Evolutionary conservation across 2,113 vertebrate species (phyloP).

Genomic region (Nerophis lumbriciformis): DNA sequence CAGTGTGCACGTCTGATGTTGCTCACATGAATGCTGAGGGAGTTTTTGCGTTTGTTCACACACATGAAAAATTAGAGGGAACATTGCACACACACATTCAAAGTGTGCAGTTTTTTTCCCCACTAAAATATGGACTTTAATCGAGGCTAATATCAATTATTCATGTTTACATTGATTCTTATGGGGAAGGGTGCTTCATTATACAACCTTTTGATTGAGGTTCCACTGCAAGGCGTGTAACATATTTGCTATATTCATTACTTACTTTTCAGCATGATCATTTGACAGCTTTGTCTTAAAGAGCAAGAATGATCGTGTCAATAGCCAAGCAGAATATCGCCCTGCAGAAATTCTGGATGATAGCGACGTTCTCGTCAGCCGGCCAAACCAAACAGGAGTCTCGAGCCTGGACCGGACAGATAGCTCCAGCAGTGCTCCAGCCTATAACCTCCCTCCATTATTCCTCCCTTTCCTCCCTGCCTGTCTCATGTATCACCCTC

Average conservation of each 20-base stretch:
- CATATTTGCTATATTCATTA: not conserved
- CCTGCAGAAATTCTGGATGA: constrained; percentile 23
- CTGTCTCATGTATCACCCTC: constrained; percentile 42
- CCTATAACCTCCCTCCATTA: constrained; percentile 25
- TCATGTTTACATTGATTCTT: too few relatives aligned
- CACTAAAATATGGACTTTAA: too few relatives aligned
- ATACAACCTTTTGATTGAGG: too few relatives aligned
- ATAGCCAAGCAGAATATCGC: constrained; percentile 22
- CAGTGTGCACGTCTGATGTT: too few relatives aligned
- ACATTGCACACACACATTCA: too few relatives aligned
- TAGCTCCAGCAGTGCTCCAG: constrained; percentile 19
- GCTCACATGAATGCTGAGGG: too few relatives aligned
- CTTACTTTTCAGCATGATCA: constrained; percentile 21
- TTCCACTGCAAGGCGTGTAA: too few relatives aligned
- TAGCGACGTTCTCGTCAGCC: constrained; percentile 25
- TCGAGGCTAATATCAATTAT: too few relatives aligned
- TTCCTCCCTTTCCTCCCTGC: constrained; percentile 46
- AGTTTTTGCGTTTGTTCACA: too few relatives aligned
- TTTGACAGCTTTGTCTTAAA: constrained; percentile 29
- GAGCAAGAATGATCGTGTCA: constrained; percentile 21
- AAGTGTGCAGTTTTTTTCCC: too few relatives aligned
- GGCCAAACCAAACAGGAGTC: constrained; percentile 57
- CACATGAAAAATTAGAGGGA: too few relatives aligned
- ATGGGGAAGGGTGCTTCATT: too few relatives aligned
- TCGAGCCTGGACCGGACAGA: constrained; percentile 14